phyloP scores from a whole-genome alignment of 2,888 invertebrate species.

The Cordilura impudica region DNA sequence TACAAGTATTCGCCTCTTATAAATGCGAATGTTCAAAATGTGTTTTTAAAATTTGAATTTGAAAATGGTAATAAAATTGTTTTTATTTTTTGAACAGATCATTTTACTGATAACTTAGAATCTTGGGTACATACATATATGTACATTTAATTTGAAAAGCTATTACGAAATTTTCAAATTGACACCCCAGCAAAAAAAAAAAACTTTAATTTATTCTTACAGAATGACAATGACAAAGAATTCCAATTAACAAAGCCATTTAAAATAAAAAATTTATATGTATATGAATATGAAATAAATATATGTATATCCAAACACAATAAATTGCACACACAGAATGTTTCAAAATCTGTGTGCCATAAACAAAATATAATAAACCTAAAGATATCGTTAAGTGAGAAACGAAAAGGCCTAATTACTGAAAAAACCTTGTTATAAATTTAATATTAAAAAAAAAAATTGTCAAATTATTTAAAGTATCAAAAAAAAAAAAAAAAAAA shows the following conservation, averaged over 20 bases:
- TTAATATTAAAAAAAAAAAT: too few relatives aligned
- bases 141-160: neutral
- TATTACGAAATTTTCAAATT: conserved; percentile 32
- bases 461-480: too few relatives aligned
- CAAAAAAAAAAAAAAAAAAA: too few relatives aligned
- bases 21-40: conserved; percentile 10
- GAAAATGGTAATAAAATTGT: conserved; percentile 2
- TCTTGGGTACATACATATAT: neutral
- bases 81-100: neutral
- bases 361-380: neutral
- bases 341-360: too few relatives aligned
- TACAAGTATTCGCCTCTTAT: neutral
- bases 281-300: conserved; percentile 9
- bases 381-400: too few relatives aligned
- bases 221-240: conserved; percentile 36
- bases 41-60: neutral
- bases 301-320: conserved; percentile 6
- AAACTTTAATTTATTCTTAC: neutral
- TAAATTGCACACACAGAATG: conserved; percentile 1
- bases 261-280: neutral
- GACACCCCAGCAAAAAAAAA: neutral
- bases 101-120: conserved; percentile 51
- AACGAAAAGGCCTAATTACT: too few relatives aligned
- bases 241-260: neutral
- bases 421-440: too few relatives aligned